phyloP scores from a whole-genome alignment of 1,140 invertebrate species.

The Microplitis mediator region DNA sequence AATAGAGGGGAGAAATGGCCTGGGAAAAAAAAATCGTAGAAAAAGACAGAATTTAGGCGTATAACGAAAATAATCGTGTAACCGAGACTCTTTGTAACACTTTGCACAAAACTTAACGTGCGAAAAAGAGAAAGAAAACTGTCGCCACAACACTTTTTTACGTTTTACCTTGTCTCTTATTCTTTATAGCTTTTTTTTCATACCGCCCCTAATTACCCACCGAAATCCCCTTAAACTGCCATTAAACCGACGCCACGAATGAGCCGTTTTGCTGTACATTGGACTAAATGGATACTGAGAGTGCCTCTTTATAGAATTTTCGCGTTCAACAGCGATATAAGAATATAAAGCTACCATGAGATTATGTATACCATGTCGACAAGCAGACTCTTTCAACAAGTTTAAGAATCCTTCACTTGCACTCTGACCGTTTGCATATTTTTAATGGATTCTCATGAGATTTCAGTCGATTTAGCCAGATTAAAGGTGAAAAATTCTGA shows the following conservation, averaged over 20 bases:
- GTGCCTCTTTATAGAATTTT: conserved; percentile 24
- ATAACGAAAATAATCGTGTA: conserved; percentile 45
- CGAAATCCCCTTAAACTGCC: conserved; percentile 52
- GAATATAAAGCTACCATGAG: background rate
- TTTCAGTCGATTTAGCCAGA: conserved; percentile 8
- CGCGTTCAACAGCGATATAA: conserved; percentile 6
- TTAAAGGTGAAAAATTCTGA: background rate
- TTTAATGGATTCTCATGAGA: conserved; percentile 27
- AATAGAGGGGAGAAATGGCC: background rate
- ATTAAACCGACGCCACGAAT: conserved; percentile 45
- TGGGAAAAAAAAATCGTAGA: conserved; percentile 32
- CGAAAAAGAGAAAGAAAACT: background rate
- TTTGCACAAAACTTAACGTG: conserved; percentile 34
- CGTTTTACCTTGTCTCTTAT: conserved; percentile 5
- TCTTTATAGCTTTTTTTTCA: conserved; percentile 17
- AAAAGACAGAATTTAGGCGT: conserved; percentile 8
- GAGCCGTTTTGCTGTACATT: conserved; percentile 12
- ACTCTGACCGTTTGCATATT: conserved; percentile 25
- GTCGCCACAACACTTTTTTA: conserved; percentile 15
- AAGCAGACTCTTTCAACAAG: conserved; percentile 12
- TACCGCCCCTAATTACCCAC: conserved; percentile 45
- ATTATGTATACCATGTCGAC: background rate
- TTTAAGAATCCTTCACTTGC: conserved; percentile 16
- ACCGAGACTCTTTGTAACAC: conserved; percentile 48
- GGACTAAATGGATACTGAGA: conserved; percentile 28